Conservation (phyloP, 2,888 invertebrate species). For the Agrilus cyanescens region DNA sequence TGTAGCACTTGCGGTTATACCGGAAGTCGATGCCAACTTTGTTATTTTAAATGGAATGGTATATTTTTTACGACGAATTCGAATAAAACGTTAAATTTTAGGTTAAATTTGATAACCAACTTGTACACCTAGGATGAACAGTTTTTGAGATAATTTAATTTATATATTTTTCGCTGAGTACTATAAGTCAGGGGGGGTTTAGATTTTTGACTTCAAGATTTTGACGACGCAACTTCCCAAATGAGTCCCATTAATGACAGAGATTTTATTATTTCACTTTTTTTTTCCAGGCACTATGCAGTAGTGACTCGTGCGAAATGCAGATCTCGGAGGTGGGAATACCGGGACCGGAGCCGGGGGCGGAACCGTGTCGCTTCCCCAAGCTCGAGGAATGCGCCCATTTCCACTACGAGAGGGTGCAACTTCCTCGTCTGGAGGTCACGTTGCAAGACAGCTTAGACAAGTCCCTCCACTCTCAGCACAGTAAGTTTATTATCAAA, state of each 20-base stretch:
- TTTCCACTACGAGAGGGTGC: constrained; percentile 94
- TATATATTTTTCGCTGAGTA: too few relatives aligned
- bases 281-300: constrained; percentile 32
- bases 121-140: too few relatives aligned
- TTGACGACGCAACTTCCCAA: neutral
- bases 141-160: too few relatives aligned
- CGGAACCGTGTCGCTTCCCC: constrained; percentile 55
- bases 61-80: too few relatives aligned
- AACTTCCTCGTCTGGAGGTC: constrained; percentile 62
- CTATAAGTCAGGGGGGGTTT: too few relatives aligned
- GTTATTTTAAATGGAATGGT: too few relatives aligned
- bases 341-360: constrained; percentile 24
- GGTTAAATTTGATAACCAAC: too few relatives aligned
- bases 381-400: constrained; percentile 95
- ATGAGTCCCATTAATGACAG: neutral
- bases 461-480: constrained; percentile 36
- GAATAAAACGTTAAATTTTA: too few relatives aligned
- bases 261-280: neutral
- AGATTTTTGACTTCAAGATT: too few relatives aligned
- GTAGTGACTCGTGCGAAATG: constrained; percentile 31
- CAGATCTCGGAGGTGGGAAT: constrained; percentile 32
- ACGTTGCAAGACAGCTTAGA: constrained; percentile 40
- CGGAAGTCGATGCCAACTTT: too few relatives aligned
- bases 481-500: constrained; percentile 25
- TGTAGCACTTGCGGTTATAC: too few relatives aligned